These are phyloP conservation scores for Temnothorax unifasciatus DNA, from an alignment of 2,888 invertebrate genomes.

Conservation along the genomic window DNA sequence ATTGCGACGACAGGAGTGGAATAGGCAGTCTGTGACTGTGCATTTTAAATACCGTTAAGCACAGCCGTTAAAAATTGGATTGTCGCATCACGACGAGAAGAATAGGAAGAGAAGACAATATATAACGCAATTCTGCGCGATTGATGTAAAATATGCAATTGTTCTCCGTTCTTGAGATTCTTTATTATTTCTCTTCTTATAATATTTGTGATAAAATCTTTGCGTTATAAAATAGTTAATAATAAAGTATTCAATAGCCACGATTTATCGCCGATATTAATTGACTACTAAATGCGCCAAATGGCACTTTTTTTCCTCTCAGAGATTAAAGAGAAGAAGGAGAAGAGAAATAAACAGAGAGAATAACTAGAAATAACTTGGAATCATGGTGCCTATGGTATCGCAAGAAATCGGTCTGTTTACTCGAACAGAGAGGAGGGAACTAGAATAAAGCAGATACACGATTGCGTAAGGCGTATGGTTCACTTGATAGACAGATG, in stretches of 20 bases:
- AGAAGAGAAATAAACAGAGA: slow-evolving; percentile 10
- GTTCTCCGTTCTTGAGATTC: neutral
- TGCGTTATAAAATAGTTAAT: neutral
- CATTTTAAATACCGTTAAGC: neutral
- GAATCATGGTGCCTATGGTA: slow-evolving; percentile 1
- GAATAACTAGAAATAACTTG: slow-evolving; percentile 7
- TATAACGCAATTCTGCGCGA: neutral
- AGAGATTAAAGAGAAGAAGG: slow-evolving; percentile 10
- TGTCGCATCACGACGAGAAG: neutral
- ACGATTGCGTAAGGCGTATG: slow-evolving; percentile 46
- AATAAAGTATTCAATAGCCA: neutral
- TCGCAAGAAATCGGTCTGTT: slow-evolving; percentile 21
- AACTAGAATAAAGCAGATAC: slow-evolving; percentile 36
- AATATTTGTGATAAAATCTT: neutral
- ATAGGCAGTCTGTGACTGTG: neutral
- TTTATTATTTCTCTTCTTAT: neutral
- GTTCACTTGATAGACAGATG: slow-evolving; percentile 31
- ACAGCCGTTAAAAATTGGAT: neutral
- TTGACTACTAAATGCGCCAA: neutral
- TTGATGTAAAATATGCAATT: neutral
- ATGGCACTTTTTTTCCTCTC: neutral
- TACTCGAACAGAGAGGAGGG: neutral
- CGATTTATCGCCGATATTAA: slow-evolving; percentile 9
- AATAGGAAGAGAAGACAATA: slow-evolving; percentile 5
- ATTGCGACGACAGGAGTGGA: neutral